Evolutionary conservation across 2,797 vertebrate species (phyloP), one percentile per base, ranked within the genome.

Genomic region (Karalla daura): DNA sequence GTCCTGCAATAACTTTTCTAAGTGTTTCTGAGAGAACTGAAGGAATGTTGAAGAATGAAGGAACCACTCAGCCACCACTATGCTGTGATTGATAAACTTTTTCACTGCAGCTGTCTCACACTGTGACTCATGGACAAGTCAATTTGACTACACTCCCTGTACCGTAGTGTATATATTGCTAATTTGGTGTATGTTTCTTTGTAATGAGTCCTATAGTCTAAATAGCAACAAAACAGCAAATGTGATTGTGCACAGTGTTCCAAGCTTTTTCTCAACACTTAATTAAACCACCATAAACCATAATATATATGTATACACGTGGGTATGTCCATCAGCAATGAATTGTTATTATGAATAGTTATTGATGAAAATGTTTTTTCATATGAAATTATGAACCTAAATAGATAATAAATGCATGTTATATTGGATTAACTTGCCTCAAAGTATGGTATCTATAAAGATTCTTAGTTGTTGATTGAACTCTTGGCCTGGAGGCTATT

Each of bases 1-100:
- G 47, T 70, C 64, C 66, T 44, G 75, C 77, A 72, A 53, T 73
- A 74, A 80, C 70, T 82, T 86, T 76, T 61, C 52, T 35, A 70
- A 78, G 58, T 70, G 68, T 80, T 80, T 66, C 40, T 76, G 74
- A 78, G 36, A 64, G 65, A 62, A 56, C 15, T 46, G 64, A 49
- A 73, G 40, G 69, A 80, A 75, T 74, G 45, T 36, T 49, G 30
- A 75, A 36, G 69, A 80, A 75, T 74, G 45, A 32, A 45, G 30
- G 72, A 80, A 62, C 54, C 63, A 50, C 37, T 46, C 39, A 55
- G 49, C 39, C 39, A 25, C 55, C 14, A 7, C 14, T 44, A 20
- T 32, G 35, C 40, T 20, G 7, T 62, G 63, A 78, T 17, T 65
- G 62, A 86, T 80, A 45, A 45, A 44, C 10, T 20, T 56, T 65